Conservation (phyloP, 2,113 vertebrate species). For the Gavialis gangeticus region DNA sequence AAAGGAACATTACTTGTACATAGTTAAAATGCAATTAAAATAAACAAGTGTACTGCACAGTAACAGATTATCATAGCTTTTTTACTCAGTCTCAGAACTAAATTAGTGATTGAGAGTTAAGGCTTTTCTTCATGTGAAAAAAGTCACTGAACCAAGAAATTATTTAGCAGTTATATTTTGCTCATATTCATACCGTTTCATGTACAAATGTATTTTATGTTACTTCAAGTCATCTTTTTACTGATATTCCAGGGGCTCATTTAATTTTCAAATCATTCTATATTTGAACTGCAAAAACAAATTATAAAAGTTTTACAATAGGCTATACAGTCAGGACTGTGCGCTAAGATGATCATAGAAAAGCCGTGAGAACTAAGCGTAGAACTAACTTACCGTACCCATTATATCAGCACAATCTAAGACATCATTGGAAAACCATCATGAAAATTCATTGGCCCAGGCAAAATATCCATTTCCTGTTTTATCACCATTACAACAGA, state of each 20-base stretch:
- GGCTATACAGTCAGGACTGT: conserved; percentile 22
- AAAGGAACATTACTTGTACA: background rate
- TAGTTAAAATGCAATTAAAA: conserved; percentile 63
- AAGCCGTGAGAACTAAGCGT: background rate
- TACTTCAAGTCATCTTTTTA: background rate
- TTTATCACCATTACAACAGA: background rate
- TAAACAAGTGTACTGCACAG: conserved; percentile 48
- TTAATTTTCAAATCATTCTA: conserved; percentile 41
- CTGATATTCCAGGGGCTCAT: background rate
- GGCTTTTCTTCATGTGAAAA: conserved; percentile 57
- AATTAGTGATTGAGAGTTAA: conserved; percentile 75
- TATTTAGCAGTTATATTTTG: conserved; percentile 41
- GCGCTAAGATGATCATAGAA: conserved; percentile 4
- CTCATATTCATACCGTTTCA: background rate
- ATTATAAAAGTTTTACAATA: conserved; percentile 2
- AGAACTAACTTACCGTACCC: background rate
- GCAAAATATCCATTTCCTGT: background rate
- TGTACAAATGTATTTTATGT: conserved; percentile 1
- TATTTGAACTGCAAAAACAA: conserved; percentile 11
- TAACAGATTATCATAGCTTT: conserved; percentile 36
- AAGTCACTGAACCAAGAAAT: conserved; percentile 66
- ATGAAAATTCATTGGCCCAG: background rate
- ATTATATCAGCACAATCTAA: background rate
- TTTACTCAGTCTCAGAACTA: conserved; percentile 55
- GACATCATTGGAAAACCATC: background rate